Percentiles rank a stretch among this genome's conserved stretches.
Conservation (phyloP, 2,113 vertebrate genomes). For the Dasyornis broadbenti region DNA sequence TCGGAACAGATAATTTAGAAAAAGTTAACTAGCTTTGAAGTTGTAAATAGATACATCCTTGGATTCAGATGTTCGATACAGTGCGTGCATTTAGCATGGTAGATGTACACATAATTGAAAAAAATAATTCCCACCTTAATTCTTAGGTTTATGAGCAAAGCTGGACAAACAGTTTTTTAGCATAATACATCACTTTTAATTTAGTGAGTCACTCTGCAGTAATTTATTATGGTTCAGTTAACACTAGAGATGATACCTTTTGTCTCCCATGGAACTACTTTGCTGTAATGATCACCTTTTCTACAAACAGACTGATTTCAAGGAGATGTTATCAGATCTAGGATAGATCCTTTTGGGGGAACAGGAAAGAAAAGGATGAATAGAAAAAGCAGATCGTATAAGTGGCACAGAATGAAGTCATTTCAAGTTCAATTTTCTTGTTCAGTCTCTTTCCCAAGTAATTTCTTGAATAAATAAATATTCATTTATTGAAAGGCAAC, state of each 20-base stretch:
- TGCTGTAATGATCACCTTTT: not conserved
- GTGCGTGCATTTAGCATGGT: not conserved
- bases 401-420: not conserved
- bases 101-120: not conserved
- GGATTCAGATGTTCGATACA: not conserved
- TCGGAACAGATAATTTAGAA: not conserved
- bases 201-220: not conserved
- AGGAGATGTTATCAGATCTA: not conserved
- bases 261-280: not conserved
- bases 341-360: not conserved
- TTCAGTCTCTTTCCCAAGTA: not conserved
- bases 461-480: not conserved
- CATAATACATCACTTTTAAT: not conserved
- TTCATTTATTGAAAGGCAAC: not conserved
- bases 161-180: not conserved
- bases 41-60: not conserved
- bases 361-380: not conserved
- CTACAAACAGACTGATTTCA: not conserved
- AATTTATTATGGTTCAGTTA: not conserved
- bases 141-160: not conserved
- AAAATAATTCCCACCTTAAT: not conserved
- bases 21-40: constrained; percentile 9
- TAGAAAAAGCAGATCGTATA: not conserved
- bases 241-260: not conserved
- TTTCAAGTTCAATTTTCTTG: not conserved